Base-by-base conservation (phyloP, 2,113 vertebrate species). In the Phalacrocorax pelagicus region DNA sequence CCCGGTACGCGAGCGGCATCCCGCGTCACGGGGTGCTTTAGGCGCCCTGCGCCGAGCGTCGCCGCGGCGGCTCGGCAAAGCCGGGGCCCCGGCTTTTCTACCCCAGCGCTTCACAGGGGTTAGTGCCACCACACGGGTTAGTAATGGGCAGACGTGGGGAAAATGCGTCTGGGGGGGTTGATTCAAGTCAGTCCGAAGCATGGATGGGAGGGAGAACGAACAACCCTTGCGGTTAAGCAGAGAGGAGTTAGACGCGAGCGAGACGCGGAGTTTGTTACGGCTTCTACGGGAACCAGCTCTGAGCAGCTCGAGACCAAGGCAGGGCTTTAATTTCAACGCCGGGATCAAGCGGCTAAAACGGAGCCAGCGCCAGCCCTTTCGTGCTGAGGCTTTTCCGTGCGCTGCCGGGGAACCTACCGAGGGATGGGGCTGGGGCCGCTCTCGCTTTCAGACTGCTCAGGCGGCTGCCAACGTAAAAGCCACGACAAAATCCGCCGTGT, bases 321-420 rank as follows among this genome's bases (percentile, higher is more conserved):
- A 24, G 16, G 30, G 61, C 44, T 67, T 8, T 13, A 12, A 20
- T 4, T 72, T 14, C 34, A 6, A 8, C 34, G 5, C 14, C 4
- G 36, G 36, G 30, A 29, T 15, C 6, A 9, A 52, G 38, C 12
- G 6, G 3, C 27, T 11, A 6, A 30, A n/a, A 13, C 27, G 6
- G 34, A 57, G 59, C 29, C 44, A 5, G 70, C 7, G 11, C 12
- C 49, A 5, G 51, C 70, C 23, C 29, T 14, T 34, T 3, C 5
- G 9, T 2, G 29, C 49, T 9, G 5, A 10, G 42, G 51, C 4
- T 47, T 12, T 36, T 44, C 49, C 3, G 2, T 2, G 30, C 5
- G 44, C 29, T 14, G 66, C n/a, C 5, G 32, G 69, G 38, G 38
- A 74, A 55, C 15, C 21, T 4, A 4, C 46, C 3, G 13, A 19